Base-by-base conservation (phyloP, 1,140 invertebrate species). In the Diachasma alloeum region DNA sequence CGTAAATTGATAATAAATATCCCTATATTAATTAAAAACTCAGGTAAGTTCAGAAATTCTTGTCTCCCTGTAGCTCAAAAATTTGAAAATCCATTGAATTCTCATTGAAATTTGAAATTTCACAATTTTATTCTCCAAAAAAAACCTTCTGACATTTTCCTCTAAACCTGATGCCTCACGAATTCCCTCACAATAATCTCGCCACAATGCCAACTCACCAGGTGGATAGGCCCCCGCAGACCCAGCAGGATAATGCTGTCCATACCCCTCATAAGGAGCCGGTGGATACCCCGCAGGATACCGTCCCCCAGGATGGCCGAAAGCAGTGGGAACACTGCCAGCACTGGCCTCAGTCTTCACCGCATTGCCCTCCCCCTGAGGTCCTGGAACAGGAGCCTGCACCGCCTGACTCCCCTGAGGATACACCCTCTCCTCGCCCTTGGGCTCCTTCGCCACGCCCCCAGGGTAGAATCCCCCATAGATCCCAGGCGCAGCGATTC, bases 271-370 rank as follows among this genome's bases (percentile, higher is more conserved):
- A 19, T 89, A 91, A 11, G 89, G 89, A 37, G 87, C 88, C 0
- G 90, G 90, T 0, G 90, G 88, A 82, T 91, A 91, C 15, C 90
- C 90, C 26, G 85, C 89, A n/a, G 89, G 88, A 79, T 91, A 91
- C 19, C 89, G 87, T n/a, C 84, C 83, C 70, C 88, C 90, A 44
- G 89, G 89, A 83, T 91, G 90, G 69, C 80, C 87, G 68, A 87
- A 90, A 24, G 85, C 87, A 19, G 87, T 87, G 5, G 87, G 83
- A 53, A 84, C 46, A 15, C 26, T 46, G 17, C 56, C 13, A 19
- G 42, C 70, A 3, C 69, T 74, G 10, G 72, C 37, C 15, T 66
- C 56, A 2, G 53, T 2, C 15, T 79, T 78, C 11, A 67, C 71
- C 0, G 19, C 19, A 26, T 82, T 79, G 0, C 66, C 2, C 10